Base-by-base conservation (phyloP, 2,888 invertebrate species). In the Harpalus rubripes region DNA sequence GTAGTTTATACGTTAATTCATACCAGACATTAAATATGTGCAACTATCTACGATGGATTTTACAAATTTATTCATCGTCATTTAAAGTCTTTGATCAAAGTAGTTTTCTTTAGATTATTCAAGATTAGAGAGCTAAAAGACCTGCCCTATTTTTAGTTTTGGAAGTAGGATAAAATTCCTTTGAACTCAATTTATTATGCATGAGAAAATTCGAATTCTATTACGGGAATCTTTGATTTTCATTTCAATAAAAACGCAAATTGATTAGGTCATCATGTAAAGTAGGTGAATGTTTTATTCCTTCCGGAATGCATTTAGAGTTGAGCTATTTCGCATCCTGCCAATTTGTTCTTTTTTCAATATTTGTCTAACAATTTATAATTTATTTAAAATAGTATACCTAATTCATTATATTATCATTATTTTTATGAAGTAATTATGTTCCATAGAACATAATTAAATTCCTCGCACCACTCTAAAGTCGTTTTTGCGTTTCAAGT, bases 191-290 rank as follows among this genome's bases (percentile, higher is more conserved):
- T 59, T 59, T 59, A 59, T 59, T 59, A 59, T 59, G 59, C 59
- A 59, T 59, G 59, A 59, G 59, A 59, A 68, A 68, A 68, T n/a
- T 41, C n/a, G 68, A 68, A 68, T 68, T 68, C 39, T 39, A 68
- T 68, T 68, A 68, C 68, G 1, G 26, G 68, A 68, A 68, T 68
- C 68, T 15, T 63, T 63, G 63, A 63, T 63, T 63, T 59, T 26
- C 22, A 63, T 63, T 68, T 68, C 39, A 68, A 68, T 68, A 68
- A 68, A 68, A 68, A 68, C 26, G 39, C 39, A 68, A 68, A 68
- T 68, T 68, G 68, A 68, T 39, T 68, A 32, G 39, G 68, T 68
- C 68, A 68, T 68, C 68, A 68, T 68, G 68, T 68, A 68, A 68
- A 68, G 68, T 68, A 68, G 68, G 68, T 68, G 68, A 68, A 32